Evolutionary conservation across 1,140 invertebrate species (phyloP), one percentile per base, ranked within the genome.

Genomic region (Phortica variegata): DNA sequence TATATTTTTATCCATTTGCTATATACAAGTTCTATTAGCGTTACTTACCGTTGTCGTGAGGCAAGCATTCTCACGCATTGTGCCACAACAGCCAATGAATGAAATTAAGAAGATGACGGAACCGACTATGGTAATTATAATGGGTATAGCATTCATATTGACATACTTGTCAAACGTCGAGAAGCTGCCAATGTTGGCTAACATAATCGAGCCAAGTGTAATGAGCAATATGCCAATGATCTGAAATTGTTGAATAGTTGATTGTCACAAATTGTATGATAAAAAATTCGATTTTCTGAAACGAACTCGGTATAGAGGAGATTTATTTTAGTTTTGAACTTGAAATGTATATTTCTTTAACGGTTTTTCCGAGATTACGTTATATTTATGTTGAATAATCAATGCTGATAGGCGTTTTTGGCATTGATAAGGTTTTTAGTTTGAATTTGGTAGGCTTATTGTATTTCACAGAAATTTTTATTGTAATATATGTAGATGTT

Each of bases 71-170:
- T 91, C 88, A 48, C 85, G 81, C 51, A 89, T 85, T 1, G 89
- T 87, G 23, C 89, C 89, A 58, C 88, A 91, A 76, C 89, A 93
- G 58, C 90, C 90, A 61, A 91, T 86, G 79, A 90, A 90, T 10
- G 87, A 85, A 34, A 91, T 83, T 3, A 89, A 46, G 61, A 90
- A 89, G 44, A 90, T 84, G 26, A 89, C 76, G 1, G 78, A 77
- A 1, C 89, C 89, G 52, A 89, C 70, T 26, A 88, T 74, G 43
- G 90, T 88, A 31, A 90, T 79, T 9, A 83, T 73, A 58, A 85
- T 81, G 3, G 85, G 81, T 5, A 78, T 80, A 0, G 80, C 78
- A n/a, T 76, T 56, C n/a, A 77, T 72, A 43, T 79, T 66, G 31
- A 77, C 70, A 9, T 76, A 56, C 8, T 78, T 62, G 7, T 81